Conservation (phyloP, 2,113 vertebrate genomes). For the Dryoscopus gambensis region DNA sequence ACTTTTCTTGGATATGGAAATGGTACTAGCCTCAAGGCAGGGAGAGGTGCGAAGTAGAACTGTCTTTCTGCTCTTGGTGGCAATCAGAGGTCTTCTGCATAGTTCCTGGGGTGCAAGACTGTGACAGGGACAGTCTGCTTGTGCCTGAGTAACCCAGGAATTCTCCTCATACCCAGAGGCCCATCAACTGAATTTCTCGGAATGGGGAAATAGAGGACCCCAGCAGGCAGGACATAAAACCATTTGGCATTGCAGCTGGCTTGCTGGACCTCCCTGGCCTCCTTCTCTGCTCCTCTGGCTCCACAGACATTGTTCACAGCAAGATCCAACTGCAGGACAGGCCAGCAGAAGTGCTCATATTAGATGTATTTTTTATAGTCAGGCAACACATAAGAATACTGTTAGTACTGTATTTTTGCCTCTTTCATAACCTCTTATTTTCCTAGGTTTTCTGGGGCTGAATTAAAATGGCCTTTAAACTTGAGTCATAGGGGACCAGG, state of each 20-base stretch:
- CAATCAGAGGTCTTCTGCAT: background rate
- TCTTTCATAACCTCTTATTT: background rate
- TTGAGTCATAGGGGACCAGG: background rate
- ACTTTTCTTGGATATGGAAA: background rate
- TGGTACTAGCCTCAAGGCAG: background rate
- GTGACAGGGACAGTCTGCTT: background rate
- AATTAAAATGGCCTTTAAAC: background rate
- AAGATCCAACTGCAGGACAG: background rate
- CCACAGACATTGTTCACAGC: background rate
- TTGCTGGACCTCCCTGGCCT: background rate
- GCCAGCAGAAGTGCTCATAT: background rate
- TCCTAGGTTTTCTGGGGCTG: background rate
- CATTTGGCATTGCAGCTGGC: background rate
- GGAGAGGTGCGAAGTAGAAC: background rate
- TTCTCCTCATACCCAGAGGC: background rate
- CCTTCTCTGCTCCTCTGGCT: background rate
- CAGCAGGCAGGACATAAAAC: background rate
- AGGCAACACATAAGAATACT: background rate
- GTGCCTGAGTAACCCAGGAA: background rate
- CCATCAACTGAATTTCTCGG: background rate
- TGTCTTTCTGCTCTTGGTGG: background rate
- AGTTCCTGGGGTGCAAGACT: background rate
- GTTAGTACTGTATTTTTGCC: background rate
- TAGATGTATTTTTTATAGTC: background rate
- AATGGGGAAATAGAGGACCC: background rate